Base-by-base conservation (phyloP, 2,113 vertebrate species). In the Embiotoca jacksoni region DNA sequence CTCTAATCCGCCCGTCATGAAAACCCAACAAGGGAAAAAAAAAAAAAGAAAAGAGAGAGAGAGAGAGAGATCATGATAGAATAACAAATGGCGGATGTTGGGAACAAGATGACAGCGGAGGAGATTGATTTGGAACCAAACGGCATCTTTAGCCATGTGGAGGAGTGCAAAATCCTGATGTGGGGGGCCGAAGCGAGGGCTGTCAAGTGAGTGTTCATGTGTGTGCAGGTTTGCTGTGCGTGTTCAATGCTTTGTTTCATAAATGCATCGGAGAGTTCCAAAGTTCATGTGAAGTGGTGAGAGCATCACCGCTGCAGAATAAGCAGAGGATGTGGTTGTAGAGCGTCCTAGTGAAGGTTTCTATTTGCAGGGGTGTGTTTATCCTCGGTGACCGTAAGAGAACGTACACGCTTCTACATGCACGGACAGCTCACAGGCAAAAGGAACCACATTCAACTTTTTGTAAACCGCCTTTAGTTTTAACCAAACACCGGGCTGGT, bases 1-100 rank as follows among this genome's bases (percentile, higher is more conserved):
- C 37, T 44, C 13, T 92, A 92, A 93, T 92, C 92, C 87, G 76
- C 76, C 83, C 79, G 83, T 84, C 85, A 80, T 78, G 80, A 77
- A 88, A 84, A 85, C 72, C 39, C 78, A 81, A 79, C 44, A 7
- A 35, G 56, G 61, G 47, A 44, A 39, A 58, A 32, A 65, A 65
- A 36, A 67, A 53, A 71, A 65, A 30, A 31, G 11, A 49, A 15
- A 13, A 55, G 10, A 72, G 30, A 36, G 5, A 75, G n/a, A 52
- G 7, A 52, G 15, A 52, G 59, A 61, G 72, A 61, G 30, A 55
- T 78, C 47, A 57, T 64, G 54, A 23, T 23, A 23, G 64, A 73
- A 35, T 58, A 60, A 55, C 39, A 72, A 81, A 82, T 63, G 57
- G 41, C 0, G 9, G 62, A 65, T 65, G 78, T 32, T 39, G 47